Percentiles rank a stretch among this genome's conserved stretches.
Conservation (phyloP, 2,113 vertebrate genomes). For the Bubo scandiacus region DNA sequence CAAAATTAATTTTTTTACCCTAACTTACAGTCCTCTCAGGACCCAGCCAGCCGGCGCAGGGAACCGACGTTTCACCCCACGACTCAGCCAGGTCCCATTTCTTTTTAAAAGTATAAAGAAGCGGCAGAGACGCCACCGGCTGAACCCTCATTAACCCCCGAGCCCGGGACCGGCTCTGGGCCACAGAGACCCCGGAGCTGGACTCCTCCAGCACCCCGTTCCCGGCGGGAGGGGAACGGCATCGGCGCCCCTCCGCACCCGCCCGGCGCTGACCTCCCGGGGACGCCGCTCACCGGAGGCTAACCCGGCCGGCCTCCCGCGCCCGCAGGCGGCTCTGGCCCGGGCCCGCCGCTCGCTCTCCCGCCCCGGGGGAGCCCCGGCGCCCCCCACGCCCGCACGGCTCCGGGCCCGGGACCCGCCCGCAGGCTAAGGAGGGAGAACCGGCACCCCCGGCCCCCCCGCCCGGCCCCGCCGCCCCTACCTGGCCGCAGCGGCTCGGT, state of each 20-base stretch:
- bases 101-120: no score
- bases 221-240: not conserved
- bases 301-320: not conserved
- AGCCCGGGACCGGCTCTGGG: not conserved
- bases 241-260: not conserved
- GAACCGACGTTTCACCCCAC: no score
- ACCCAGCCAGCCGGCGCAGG: not conserved
- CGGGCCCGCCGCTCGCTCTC: not conserved
- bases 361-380: not conserved
- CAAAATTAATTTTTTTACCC: not conserved
- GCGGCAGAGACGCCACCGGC: not conserved
- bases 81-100: not conserved
- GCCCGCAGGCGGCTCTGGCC: not conserved
- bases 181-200: not conserved
- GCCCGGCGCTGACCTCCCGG: not conserved
- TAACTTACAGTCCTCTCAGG: not conserved
- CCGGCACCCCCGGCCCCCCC: not conserved
- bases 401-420: not conserved
- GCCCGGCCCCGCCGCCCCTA: conserved; percentile 43
- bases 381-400: not conserved
- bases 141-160: not conserved
- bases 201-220: not conserved
- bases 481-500: conserved; percentile 94
- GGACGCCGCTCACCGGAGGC: not conserved
- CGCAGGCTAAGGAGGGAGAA: not conserved